phyloP scores from a whole-genome alignment of 2,797 vertebrate genomes.

The Cossypha polioptera region DNA sequence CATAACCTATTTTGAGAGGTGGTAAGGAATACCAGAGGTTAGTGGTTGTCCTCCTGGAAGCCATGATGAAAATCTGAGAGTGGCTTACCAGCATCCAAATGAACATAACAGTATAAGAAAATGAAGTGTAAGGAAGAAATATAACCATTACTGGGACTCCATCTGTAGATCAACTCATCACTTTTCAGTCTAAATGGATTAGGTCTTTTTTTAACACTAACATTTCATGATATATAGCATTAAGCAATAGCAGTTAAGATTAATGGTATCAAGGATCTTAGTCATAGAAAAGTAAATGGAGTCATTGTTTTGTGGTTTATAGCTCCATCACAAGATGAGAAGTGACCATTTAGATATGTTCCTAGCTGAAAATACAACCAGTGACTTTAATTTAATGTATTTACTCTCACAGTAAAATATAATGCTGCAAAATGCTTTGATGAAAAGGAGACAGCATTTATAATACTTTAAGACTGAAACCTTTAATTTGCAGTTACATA shows the following conservation, averaged over 20 bases:
- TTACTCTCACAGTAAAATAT: background rate
- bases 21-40: background rate
- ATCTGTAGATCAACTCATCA: background rate
- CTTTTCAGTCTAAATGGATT: background rate
- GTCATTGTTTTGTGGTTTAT: background rate
- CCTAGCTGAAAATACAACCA: background rate
- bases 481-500: background rate
- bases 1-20: background rate
- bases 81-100: background rate
- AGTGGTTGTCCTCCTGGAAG: background rate
- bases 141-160: background rate
- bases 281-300: background rate
- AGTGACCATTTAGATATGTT: background rate
- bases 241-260: background rate
- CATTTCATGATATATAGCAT: background rate
- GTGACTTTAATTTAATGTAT: background rate
- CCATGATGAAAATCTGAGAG: background rate
- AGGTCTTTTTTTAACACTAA: background rate
- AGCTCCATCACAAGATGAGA: background rate
- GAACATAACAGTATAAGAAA: background rate
- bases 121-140: background rate
- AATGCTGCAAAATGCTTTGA: background rate
- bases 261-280: background rate
- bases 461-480: background rate
- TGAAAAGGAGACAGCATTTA: background rate